Evolutionary conservation across 2,888 invertebrate genomes (phyloP), one percentile per base, ranked within the genome.

Genomic region (Dicycla oo): DNA sequence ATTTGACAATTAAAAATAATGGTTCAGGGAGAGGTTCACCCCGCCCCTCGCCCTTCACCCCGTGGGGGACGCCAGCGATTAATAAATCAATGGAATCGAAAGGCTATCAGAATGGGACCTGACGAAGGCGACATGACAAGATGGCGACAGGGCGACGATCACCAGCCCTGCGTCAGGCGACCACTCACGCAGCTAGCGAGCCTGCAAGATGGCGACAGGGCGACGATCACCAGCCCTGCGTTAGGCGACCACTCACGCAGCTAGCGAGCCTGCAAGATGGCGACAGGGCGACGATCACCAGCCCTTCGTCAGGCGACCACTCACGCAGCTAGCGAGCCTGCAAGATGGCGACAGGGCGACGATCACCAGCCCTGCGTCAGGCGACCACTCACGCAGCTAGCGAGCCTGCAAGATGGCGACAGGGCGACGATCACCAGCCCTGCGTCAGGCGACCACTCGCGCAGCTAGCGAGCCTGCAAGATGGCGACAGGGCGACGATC

Each of bases 61-160:
- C n/a, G n/a, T n/a, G 56, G 20, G 34, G 47, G 43, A 34, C 40
- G 49, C 38, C 26, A 57, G 11, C 65, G 68, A 73, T 75, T 70
- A 82, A 80, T 84, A 84, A 84, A 84, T 82, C 85, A 82, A 75
- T 76, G 72, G 57, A 66, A 84, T 84, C 65, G 75, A 82, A 74
- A 82, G 78, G 78, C 71, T 78, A 70, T 72, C 69, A 69, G 63
- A 74, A 58, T 57, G 56, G 54, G 30, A 47, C 30, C 51, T 61
- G 18, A 47, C 23, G 51, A 56, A 18, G 30, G 30, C 30, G n/a
- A 13, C 61, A 2, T 5, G 56, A 11, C 53, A 56, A 26, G 47
- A 13, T 18, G 23, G 51, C 73, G 63, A 30, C 63, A 34, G 0
- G 53, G 68, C 26, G 74, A 6, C 69, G 69, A 60, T 18, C 76